Evolutionary conservation across 2,888 invertebrate genomes (phyloP), one percentile per base, ranked within the genome.

Genomic region (Microctonus aethiopoides): DNA sequence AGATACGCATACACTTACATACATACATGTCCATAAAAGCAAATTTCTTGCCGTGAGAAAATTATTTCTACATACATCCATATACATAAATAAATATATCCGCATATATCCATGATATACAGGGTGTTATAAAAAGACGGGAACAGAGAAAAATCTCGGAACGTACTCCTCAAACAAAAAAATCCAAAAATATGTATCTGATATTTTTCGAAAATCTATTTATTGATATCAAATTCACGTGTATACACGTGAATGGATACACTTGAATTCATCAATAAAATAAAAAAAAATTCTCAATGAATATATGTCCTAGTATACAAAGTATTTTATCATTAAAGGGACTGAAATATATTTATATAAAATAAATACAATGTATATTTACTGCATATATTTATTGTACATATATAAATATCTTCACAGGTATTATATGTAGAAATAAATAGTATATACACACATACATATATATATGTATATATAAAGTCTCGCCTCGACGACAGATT

Each of bases 401-500:
- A n/a, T n/a, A n/a, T n/a, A n/a, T n/a, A n/a, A n/a, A 39, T 34
- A 34, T 7, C 5, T 34, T 10, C 10, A 34, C 34, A 10, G 10
- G 10, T n/a, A n/a, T n/a, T 34, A 34, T 10, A 10, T 34, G 2
- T n/a, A 39, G 4, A 46, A n/a, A 46, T 16, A 20, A 16, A 46
- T 6, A 16, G 6, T 60, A 26, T 41, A 59, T 54, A 10, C 26
- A 62, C 59, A 29, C 24, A 39, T 62, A 16, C 22, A 22, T 56
- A 39, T 16, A 56, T 56, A 39, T 56, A 56, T 32, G 52, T 36
- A 64, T 46, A 63, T 16, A 46, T 46, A 46, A 16, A 46, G 62
- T 71, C 67, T 64, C 72, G 68, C 72, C 72, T 65, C 62, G 67
- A 72, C 68, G 74, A 76, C 71, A 72, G 76, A 76, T 76, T 75